Evolutionary conservation across 1,140 invertebrate species (phyloP).

Genomic region (Muscidifurax raptorellus): DNA sequence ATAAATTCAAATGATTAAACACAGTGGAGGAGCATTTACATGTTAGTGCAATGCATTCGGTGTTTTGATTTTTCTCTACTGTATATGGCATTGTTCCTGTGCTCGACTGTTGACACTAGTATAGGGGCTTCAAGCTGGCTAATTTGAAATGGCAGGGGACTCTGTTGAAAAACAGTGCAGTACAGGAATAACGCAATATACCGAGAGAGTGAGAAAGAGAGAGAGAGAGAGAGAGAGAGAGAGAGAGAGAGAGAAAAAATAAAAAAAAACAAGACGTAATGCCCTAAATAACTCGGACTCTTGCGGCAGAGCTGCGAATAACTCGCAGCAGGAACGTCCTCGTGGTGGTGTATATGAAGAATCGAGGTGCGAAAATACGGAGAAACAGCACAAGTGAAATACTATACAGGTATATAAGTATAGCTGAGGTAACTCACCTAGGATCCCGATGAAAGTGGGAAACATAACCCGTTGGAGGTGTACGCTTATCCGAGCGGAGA

Average conservation of each 20-base stretch:
- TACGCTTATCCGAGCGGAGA: constrained; percentile 46
- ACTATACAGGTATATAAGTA: too few relatives aligned
- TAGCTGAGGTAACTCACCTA: constrained; percentile 75
- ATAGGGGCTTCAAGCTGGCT: background rate
- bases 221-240: constrained; percentile 16
- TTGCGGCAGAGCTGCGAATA: background rate
- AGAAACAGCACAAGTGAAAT: too few relatives aligned
- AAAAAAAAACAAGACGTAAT: background rate
- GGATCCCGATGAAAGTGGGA: constrained; percentile 83
- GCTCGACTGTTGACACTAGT: background rate
- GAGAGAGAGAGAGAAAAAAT: constrained; percentile 13
- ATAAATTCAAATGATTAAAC: background rate
- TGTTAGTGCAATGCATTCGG: background rate
- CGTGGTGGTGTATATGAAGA: background rate
- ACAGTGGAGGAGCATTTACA: background rate
- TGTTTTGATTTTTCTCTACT: background rate
- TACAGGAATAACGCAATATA: background rate
- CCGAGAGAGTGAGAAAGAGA: background rate
- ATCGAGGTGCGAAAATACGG: background rate
- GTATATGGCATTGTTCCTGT: background rate
- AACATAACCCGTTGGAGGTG: constrained; percentile 80
- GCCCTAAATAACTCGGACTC: background rate
- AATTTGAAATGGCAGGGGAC: background rate
- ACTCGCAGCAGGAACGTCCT: background rate
- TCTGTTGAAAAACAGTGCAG: background rate